phyloP scores from a whole-genome alignment of 2,113 vertebrate species.

The Atractosteus spatula region DNA sequence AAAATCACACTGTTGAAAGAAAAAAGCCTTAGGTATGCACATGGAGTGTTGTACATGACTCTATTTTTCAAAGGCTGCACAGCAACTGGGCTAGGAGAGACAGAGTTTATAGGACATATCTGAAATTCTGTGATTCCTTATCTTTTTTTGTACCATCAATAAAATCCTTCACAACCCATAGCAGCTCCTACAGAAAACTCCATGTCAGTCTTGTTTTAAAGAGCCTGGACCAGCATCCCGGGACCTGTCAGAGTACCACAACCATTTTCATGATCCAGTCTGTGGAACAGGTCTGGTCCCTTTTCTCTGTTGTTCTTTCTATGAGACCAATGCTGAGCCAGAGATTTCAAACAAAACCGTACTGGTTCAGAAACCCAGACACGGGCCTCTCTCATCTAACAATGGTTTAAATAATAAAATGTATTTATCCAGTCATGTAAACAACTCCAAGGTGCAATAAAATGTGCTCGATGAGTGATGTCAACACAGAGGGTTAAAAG shows the following conservation, averaged over 20 bases:
- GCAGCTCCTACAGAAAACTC: constrained; percentile 15
- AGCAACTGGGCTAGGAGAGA: too few relatives aligned
- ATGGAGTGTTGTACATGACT: too few relatives aligned
- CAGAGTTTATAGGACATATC: constrained; percentile 34
- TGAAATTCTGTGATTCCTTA: constrained; percentile 49
- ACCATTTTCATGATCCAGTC: too few relatives aligned
- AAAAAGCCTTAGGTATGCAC: too few relatives aligned
- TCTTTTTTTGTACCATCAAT: constrained; percentile 55
- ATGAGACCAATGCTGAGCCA: constrained; percentile 2
- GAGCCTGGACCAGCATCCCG: too few relatives aligned
- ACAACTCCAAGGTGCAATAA: constrained; percentile 41
- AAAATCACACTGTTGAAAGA: too few relatives aligned
- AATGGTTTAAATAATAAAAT: constrained; percentile 39
- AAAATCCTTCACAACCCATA: constrained; percentile 54
- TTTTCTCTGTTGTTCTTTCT: constrained; percentile 1
- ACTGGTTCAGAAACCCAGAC: constrained; percentile 5
- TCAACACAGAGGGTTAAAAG: constrained; percentile 30
- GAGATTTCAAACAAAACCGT: not conserved
- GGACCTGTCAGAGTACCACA: too few relatives aligned
- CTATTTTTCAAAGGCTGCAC: too few relatives aligned
- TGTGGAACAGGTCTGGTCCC: not conserved
- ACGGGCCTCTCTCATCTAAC: constrained; percentile 24
- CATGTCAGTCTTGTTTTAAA: too few relatives aligned
- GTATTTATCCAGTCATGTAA: constrained; percentile 31
- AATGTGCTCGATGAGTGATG: constrained; percentile 38